Evolutionary conservation across 23 tunicate species (phyloP), one percentile per base, ranked within the genome.

Genomic region (Oikopleura dioica): DNA sequence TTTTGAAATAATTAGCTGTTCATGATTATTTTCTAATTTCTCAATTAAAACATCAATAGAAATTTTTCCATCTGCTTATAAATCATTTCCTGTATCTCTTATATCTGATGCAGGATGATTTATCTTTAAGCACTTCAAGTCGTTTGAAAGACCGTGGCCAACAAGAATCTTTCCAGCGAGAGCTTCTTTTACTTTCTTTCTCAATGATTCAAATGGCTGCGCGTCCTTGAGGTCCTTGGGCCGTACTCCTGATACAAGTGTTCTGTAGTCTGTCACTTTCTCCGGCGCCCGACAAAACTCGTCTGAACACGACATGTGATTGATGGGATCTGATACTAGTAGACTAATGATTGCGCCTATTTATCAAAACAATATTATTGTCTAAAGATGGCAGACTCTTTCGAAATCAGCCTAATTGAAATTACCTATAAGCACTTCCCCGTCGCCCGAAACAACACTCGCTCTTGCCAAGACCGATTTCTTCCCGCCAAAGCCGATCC

Each of bases 391-490:
- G n/a, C n/a, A n/a, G n/a, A n/a, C n/a, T n/a, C n/a, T n/a, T n/a
- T n/a, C n/a, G n/a, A n/a, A n/a, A n/a, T n/a, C n/a, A n/a, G n/a
- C n/a, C n/a, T n/a, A n/a, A n/a, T n/a, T n/a, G n/a, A n/a, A n/a
- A n/a, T n/a, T n/a, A n/a, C n/a, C 72, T 2, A 63, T 63, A 21
- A 63, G 30, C 4, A 63, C 33, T 12, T 63, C 72, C 30, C 72
- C 72, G 26, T 63, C 26, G 30, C 72, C 72, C 33, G 72, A 23
- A 16, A 63, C 72, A 2, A 63, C 4, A 12, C 30, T 63, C 29
- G 72, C 72, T 16, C 72, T 23, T 16, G 72, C 72, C 33, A 63
- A 63, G 26, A 63, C 72, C 5, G 72, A 63, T 31, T 63, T 63
- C 33, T 63, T 63, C 5, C 72, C 72, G 30, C 16, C 16, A 28